These are phyloP conservation scores for Macquaria australasica DNA, from an alignment of 2,113 vertebrate species.

Conservation along the genomic window DNA sequence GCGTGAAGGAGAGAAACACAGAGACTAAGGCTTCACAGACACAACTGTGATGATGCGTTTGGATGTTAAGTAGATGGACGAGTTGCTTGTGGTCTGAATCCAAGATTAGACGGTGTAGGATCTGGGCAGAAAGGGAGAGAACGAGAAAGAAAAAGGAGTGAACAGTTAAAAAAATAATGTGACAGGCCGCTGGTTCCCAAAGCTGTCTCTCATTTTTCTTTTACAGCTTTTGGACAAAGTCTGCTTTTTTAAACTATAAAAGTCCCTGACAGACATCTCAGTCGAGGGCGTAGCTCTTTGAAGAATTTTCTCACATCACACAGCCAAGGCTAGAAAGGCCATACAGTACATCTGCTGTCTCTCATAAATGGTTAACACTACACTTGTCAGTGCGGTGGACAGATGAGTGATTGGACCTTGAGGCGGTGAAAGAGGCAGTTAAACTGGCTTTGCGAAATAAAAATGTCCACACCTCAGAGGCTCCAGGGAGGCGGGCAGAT, in stretches of 20 bases:
- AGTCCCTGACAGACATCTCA: conserved; percentile 21
- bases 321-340: conserved; percentile 21
- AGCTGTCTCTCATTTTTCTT: conserved; percentile 29
- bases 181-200: conserved; percentile 3
- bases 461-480: conserved; percentile 54
- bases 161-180: background rate
- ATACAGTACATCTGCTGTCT: background rate
- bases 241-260: conserved; percentile 21
- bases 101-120: background rate
- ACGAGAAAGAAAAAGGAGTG: background rate
- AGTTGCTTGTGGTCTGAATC: background rate
- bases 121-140: background rate
- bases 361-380: conserved; percentile 48
- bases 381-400: conserved; percentile 42
- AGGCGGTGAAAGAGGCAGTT: conserved; percentile 25
- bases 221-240: conserved; percentile 15
- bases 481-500: conserved; percentile 50
- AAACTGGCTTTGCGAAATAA: conserved; percentile 39
- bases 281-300: conserved; percentile 17
- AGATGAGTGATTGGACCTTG: conserved; percentile 58
- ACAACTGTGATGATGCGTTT: conserved; percentile 9
- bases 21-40: background rate
- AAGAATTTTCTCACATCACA: conserved; percentile 30
- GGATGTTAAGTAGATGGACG: background rate
- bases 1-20: background rate